A percentile compares a stretch with the other conserved stretches of the same genome.
phyloP scores from a whole-genome alignment of 2,888 invertebrate genomes.

The Cotesia congregata region DNA sequence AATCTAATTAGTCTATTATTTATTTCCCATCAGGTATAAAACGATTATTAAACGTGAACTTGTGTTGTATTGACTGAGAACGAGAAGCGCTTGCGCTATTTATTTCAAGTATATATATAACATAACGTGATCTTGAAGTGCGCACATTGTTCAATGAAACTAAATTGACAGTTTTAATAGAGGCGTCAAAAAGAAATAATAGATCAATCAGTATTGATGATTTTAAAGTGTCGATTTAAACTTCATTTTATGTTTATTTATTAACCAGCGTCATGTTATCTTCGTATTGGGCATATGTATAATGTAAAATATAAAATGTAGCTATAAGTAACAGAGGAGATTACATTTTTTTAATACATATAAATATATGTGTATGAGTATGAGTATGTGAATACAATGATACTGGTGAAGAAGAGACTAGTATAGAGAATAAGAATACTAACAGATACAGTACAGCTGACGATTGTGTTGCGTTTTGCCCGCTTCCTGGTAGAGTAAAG shows the following conservation, averaged over 20 bases:
- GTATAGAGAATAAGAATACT: background rate
- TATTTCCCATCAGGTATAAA: background rate
- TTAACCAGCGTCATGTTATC: background rate
- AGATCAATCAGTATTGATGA: background rate
- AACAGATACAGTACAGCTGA: conserved; percentile 4
- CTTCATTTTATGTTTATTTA: background rate
- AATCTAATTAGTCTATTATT: background rate
- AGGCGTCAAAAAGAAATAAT: background rate
- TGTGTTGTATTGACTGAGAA: background rate
- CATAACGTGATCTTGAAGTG: background rate
- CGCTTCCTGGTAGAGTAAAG: conserved; percentile 11
- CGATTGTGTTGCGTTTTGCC: conserved; percentile 35
- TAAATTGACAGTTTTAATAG: background rate
- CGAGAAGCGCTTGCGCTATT: background rate
- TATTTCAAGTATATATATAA: background rate
- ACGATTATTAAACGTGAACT: background rate
- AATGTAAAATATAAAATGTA: background rate
- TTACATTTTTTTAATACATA: conserved; percentile 7
- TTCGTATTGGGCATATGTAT: background rate
- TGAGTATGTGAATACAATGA: background rate
- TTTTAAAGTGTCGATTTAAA: background rate
- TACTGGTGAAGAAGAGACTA: background rate
- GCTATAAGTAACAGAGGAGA: background rate
- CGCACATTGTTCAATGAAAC: background rate
- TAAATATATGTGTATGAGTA: conserved; percentile 41